These are phyloP conservation scores for Reinhardtius hippoglossoides DNA, from an alignment of 2,113 vertebrate species.

Conservation along the genomic window DNA sequence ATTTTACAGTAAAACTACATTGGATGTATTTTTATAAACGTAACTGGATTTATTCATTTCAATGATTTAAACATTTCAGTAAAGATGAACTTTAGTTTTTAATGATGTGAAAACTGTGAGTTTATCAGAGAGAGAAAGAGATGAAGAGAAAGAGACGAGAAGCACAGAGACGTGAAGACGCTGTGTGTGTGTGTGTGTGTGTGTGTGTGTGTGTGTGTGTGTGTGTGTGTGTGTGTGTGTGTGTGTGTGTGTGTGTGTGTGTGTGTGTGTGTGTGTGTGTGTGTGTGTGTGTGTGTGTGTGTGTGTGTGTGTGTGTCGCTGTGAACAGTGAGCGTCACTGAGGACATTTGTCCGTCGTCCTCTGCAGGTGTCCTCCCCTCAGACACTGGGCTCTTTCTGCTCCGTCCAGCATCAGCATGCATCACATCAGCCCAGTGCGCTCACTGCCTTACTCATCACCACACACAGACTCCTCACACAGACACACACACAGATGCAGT, in stretches of 20 bases:
- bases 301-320: background rate
- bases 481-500: conserved; percentile 15
- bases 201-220: background rate
- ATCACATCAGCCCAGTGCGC: conserved; percentile 70
- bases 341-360: conserved; percentile 59
- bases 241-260: background rate
- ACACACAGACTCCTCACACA: conserved; percentile 14
- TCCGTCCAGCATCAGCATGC: conserved; percentile 72
- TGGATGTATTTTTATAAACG: too few species aligned
- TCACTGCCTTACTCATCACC: conserved; percentile 60
- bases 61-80: too few species aligned
- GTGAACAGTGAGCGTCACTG: conserved; percentile 48
- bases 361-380: conserved; percentile 74
- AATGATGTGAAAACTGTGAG: background rate
- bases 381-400: conserved; percentile 78
- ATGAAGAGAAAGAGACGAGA: background rate
- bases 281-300: background rate
- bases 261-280: background rate
- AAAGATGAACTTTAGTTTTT: too few species aligned
- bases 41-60: too few species aligned
- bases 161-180: conserved; percentile 8
- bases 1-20: too few species aligned
- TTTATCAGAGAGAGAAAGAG: conserved; percentile 9
- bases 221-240: conserved; percentile 5
- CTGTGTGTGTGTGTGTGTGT: conserved; percentile 9